Evolutionary conservation across 2,888 invertebrate species (phyloP), one percentile per base, ranked within the genome.

Genomic region (Sinotaia quadrata): DNA sequence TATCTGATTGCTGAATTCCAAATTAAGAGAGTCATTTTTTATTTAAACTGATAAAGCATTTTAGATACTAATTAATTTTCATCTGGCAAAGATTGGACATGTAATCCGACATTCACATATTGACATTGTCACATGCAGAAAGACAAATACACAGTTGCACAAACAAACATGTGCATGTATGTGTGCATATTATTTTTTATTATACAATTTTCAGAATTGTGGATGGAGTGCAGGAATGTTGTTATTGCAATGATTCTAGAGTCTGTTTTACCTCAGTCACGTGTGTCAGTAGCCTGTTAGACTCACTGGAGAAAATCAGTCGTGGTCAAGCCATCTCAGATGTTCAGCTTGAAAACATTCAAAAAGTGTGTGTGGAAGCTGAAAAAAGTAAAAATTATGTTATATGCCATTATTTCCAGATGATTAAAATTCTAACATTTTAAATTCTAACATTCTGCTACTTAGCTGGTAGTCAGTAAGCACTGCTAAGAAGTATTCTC

Each of bases 221-320:
- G 92, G 96, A 97, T 84, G 95, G 95, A 0, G 93, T 96, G 86
- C 95, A 96, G 88, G 96, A 97, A 89, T 95, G 95, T 71, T 94
- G 95, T n/a, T 92, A 93, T 76, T 93, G 93, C 74, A 93, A 92
- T 60, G 93, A 94, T 75, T 92, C 94, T 21, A 60, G 76, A 24
- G 82, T 89, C 47, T 86, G 85, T 63, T 84, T 84, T 69, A 82
- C 84, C 2, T 83, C 85, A 77, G 86, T 89, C 3, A 78, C 78
- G 49, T 87, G 88, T 77, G 81, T 88, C 4, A 83, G 84, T 5
- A 93, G 94, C 0, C 90, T 97, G 74, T 89, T 97, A 34, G 93
- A 93, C 41, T 94, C 95, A 2, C 88, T 97, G 37, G 94, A 95
- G 86, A 92, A 93, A 69, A 89, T 97, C 1, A 94, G 94, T 84